Evolutionary conservation across 1,140 invertebrate genomes (phyloP), one percentile per base, ranked within the genome.

Genomic region (Mamestra configurata): DNA sequence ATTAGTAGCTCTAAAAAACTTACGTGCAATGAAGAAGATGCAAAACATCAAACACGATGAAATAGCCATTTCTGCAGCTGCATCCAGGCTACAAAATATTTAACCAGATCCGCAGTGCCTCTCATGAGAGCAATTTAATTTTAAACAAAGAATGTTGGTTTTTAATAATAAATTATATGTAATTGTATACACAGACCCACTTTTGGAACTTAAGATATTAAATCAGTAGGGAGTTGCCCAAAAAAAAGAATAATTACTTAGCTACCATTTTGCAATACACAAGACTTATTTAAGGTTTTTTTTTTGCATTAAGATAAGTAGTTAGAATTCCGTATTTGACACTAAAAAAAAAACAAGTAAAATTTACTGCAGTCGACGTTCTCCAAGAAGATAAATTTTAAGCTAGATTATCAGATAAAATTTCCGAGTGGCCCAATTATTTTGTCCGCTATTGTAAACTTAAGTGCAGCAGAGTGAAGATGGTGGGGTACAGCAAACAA

Each of bases 381-480:
- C n/a, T n/a, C n/a, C n/a, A n/a, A n/a, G n/a, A n/a, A n/a, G n/a
- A n/a, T n/a, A n/a, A n/a, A n/a, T n/a, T n/a, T n/a, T n/a, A n/a
- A n/a, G n/a, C n/a, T n/a, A n/a, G 8, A 46, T 11, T 46, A 46
- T 11, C 0, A 49, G n/a, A 4, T 5, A 49, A 49, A 15, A 31
- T 22, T 27, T n/a, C 4, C 24, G 27, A 66, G 51, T 80, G 15
- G 3, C 11, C 24, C 78, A 37, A 15, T 51, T 66, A 64, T 37
- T 73, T 40, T 77, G 73, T 43, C 71, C 72, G 15, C 22, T 11
- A 73, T 43, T 53, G 40, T 49, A 79, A 18, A 37, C 66, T 81
- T 31, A 77, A 79, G 76, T 75, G 71, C 80, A 78, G 57, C 68
- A 73, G 71, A 75, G 40, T 70, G 77, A 46, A 51, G 59, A 79